Evolutionary conservation across 2,113 vertebrate species (phyloP).

Genomic region (Nerophis ophidion): DNA sequence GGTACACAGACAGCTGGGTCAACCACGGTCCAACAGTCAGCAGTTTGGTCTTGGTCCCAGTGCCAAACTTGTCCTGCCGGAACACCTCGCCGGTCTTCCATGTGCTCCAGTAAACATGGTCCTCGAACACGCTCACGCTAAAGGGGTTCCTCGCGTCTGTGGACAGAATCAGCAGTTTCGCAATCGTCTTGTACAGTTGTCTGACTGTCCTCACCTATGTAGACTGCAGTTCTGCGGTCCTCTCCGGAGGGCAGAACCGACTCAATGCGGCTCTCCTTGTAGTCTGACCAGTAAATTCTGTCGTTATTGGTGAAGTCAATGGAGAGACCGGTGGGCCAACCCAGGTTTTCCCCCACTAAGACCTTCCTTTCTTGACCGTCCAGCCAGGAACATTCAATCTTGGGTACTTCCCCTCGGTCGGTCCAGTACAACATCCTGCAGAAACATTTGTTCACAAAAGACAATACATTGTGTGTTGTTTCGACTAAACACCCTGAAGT

Average conservation of each 20-base stretch:
- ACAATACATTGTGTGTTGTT: not conserved
- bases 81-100: slow-evolving; percentile 68
- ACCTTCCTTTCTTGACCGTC: slow-evolving; percentile 80
- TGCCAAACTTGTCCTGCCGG: slow-evolving; percentile 68
- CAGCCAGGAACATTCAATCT: slow-evolving; percentile 89
- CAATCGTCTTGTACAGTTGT: not conserved
- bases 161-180: not conserved
- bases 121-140: slow-evolving; percentile 67
- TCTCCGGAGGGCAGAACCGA: slow-evolving; percentile 82
- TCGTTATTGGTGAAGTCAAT: slow-evolving; percentile 85
- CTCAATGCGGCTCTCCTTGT: slow-evolving; percentile 86
- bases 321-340: slow-evolving; percentile 86
- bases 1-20: slow-evolving; percentile 63
- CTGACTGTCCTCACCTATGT: slow-evolving; percentile 68
- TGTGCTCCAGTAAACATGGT: slow-evolving; percentile 68
- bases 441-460: not conserved
- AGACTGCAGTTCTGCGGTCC: slow-evolving; percentile 72
- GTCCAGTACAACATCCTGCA: slow-evolving; percentile 87
- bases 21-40: slow-evolving; percentile 68
- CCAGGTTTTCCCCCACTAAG: slow-evolving; percentile 75
- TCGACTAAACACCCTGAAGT: too few relatives aligned
- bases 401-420: slow-evolving; percentile 79
- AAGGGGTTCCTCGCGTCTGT: slow-evolving; percentile 66
- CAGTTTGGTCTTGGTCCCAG: slow-evolving; percentile 53
- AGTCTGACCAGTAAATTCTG: slow-evolving; percentile 89